phyloP scores from a whole-genome alignment of 2,888 invertebrate species.

The Apotomis capreana region DNA sequence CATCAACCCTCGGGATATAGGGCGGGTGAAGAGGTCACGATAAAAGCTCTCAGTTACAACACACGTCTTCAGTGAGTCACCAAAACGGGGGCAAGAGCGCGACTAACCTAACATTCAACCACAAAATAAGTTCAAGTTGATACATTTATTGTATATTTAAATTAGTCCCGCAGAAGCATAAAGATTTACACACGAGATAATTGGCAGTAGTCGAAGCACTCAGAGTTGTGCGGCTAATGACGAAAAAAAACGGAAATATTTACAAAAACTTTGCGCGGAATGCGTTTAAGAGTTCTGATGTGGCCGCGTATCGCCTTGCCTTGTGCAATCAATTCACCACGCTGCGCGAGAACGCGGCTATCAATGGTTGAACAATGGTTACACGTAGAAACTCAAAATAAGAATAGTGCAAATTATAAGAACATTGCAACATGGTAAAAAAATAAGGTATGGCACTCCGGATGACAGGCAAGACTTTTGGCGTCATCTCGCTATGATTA shows the following conservation, averaged over 20 bases:
- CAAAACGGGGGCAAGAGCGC: conserved; percentile 67
- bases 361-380: conserved; percentile 40
- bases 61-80: conserved; percentile 55
- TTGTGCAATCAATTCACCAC: conserved; percentile 70
- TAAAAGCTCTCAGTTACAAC: conserved; percentile 73
- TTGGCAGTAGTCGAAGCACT: background rate
- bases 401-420: background rate
- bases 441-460: no score
- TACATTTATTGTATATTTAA: background rate
- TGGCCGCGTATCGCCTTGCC: conserved; percentile 51
- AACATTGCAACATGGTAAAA: no score
- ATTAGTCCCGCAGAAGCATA: background rate
- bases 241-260: conserved; percentile 8
- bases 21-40: conserved; percentile 67
- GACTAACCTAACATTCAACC: conserved; percentile 43
- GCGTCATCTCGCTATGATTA: no score
- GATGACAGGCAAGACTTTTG: no score
- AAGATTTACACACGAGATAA: conserved; percentile 6
- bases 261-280: conserved; percentile 44
- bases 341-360: conserved; percentile 52
- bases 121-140: background rate
- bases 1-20: conserved; percentile 68
- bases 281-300: conserved; percentile 54
- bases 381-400: conserved; percentile 47
- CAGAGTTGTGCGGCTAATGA: conserved; percentile 4